Evolutionary conservation across 2,888 invertebrate species (phyloP), one percentile per base, ranked within the genome.

Genomic region (Mechanitis mazaeus): DNA sequence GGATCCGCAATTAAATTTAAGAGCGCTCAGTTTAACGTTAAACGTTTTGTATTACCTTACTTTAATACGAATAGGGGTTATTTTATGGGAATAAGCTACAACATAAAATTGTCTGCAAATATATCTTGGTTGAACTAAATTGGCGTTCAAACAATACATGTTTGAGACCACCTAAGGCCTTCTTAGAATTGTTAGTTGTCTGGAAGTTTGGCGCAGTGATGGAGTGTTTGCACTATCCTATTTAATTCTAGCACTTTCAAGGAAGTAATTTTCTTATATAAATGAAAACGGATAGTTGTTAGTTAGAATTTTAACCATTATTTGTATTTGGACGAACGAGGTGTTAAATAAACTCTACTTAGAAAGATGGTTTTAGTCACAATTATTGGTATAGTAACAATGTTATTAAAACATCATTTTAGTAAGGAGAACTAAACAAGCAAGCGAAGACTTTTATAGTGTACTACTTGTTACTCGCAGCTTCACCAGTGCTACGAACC

Each of bases 101-200:
- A 42, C 59, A 42, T 64, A 73, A 70, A 68, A 69, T 79, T 71
- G 80, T 75, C 54, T 45, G 68, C 64, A 69, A 69, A 72, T 76
- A 77, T 70, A 70, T 79, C 76, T 73, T 70, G 73, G 71, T 70
- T 79, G 75, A 77, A 81, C 81, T 77, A 84, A 87, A 87, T 86
- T 84, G 83, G 78, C 80, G 80, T 74, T 79, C 81, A 87, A 87
- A 86, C 84, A 87, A 81, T 76, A 75, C 72, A 71, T 65, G 83
- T 88, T 89, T 88, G 87, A 83, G 87, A 87, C 88, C 88, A 89
- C 88, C 87, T 85, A 74, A 81, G 81, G 81, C 75, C 75, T 83
- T 84, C 84, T 81, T 77, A 79, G 82, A 79, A 80, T 62, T 67
- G 72, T 72, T 72, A 69, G 42, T 7, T 55, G 50, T 50, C 60